Evolutionary conservation across 2,113 vertebrate genomes (phyloP).

Genomic region (Prietella phreatophila): DNA sequence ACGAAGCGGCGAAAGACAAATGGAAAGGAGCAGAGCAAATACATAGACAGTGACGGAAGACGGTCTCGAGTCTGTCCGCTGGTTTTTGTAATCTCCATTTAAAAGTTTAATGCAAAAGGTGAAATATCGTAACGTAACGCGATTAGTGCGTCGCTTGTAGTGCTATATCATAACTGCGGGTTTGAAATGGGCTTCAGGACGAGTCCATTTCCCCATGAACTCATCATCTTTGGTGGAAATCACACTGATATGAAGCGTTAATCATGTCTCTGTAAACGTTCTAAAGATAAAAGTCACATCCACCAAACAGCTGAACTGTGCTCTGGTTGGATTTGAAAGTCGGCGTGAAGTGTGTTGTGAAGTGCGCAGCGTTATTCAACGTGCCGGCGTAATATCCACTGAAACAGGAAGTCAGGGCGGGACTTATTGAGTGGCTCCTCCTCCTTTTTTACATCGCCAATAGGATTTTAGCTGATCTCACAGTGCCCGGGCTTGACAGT

Average conservation of each 20-base stretch:
- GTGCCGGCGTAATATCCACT: no score
- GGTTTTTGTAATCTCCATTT: background rate
- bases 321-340: background rate
- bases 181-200: background rate
- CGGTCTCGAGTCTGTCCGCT: background rate
- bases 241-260: background rate
- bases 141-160: background rate
- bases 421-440: no score
- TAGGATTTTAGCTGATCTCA: no score
- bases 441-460: no score
- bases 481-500: no score
- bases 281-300: background rate
- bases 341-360: no score
- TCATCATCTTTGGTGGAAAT: background rate
- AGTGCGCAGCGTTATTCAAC: no score
- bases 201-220: background rate
- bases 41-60: background rate
- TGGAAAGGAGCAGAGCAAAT: background rate
- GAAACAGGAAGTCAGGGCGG: no score
- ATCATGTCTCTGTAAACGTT: background rate
- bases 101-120: background rate
- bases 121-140: background rate
- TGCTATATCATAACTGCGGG: background rate
- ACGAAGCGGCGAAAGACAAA: background rate
- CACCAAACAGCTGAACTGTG: background rate